Evolutionary conservation across 2,888 invertebrate genomes (phyloP), one percentile per base, ranked within the genome.

Genomic region (Resseliella maxima): DNA sequence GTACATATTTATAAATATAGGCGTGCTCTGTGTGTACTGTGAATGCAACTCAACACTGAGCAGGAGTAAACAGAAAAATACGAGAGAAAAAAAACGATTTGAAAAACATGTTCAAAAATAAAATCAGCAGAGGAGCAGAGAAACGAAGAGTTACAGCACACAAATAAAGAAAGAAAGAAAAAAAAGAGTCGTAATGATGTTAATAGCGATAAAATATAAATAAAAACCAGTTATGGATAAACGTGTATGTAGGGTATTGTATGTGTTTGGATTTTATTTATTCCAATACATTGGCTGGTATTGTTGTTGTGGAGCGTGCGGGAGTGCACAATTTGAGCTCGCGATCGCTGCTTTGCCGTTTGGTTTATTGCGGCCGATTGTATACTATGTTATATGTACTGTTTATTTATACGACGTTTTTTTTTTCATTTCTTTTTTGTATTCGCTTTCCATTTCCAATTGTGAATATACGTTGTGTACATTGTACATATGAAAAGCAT

Each of bases 91-190:
- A 83, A 72, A 72, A 72, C 35, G n/a, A n/a, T 38, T 38, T 24
- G 38, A 83, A 83, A 83, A 83, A 36, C 38, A 83, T 83, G 83
- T 83, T 83, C 83, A 83, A 83, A 38, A 83, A 83, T 83, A 83
- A 83, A 83, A 83, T 83, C 1, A 83, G 83, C 81, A 59, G 59
- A 59, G 59, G 59, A 59, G 27, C 24, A 59, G 6, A n/a, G 24
- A 72, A 72, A 72, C 31, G 72, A 72, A 31, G 72, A 72, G 72
- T 35, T 72, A 72, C 31, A 72, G n/a, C n/a, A n/a, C n/a, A 72
- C 24, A 35, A 72, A 31, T 0, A 72, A 59, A n/a, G 2, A 59
- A 59, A 8, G 12, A 8, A 50, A 31, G 12, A 72, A 72, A 72
- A 83, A 59, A 59, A 8, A 59, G 1, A n/a, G 38, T 38, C n/a